Percentiles rank a stretch among this genome's conserved stretches.
phyloP scores from a whole-genome alignment of 2,113 vertebrate species.

The Leptosomus discolor region DNA sequence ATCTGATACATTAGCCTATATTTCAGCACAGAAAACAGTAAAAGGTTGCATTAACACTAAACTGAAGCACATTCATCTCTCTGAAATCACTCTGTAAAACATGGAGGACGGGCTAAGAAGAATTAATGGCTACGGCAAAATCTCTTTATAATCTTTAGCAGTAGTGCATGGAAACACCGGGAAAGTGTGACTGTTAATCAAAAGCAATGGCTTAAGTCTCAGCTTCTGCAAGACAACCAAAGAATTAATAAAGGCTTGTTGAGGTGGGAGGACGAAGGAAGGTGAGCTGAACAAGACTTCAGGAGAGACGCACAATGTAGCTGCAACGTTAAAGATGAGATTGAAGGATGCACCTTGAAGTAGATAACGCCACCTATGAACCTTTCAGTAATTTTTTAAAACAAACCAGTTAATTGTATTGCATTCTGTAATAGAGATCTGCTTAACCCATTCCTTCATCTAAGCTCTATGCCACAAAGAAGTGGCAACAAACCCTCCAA shows the following conservation, averaged over 20 bases:
- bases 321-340: neutral
- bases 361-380: neutral
- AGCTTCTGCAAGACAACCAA: neutral
- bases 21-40: constrained; percentile 4
- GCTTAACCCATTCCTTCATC: neutral
- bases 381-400: neutral
- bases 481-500: neutral
- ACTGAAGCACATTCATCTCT: neutral
- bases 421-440: neutral
- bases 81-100: neutral
- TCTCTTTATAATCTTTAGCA: neutral
- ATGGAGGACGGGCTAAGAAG: neutral
- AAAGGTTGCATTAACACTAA: neutral
- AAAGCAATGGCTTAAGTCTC: neutral
- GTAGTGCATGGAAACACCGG: neutral
- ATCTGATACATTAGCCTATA: neutral
- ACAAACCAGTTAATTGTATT: neutral
- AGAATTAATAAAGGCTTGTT: neutral
- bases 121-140: neutral
- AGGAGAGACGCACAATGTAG: too few relatives aligned
- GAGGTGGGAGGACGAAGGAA: neutral
- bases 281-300: neutral
- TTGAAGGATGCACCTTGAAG: neutral
- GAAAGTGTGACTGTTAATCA: neutral
- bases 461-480: neutral